Percentiles rank a stretch among this genome's conserved stretches.
phyloP scores from a whole-genome alignment of 37 sponge, comb jelly and placozoan species.

The Spongilla lacustris region DNA sequence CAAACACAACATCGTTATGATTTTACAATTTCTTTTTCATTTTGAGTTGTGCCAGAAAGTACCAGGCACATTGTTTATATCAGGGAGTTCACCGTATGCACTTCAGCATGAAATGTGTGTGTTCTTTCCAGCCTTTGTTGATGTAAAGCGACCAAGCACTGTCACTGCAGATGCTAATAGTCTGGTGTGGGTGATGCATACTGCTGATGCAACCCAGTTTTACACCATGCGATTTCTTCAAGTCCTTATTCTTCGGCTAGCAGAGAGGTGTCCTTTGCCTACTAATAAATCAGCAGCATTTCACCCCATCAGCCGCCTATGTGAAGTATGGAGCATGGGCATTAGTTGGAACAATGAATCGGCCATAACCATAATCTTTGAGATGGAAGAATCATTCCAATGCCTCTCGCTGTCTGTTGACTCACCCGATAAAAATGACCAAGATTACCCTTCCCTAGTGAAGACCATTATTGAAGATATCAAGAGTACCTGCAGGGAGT shows the following conservation, averaged over 20 bases:
- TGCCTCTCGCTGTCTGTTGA: too few species aligned
- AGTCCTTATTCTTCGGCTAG: conserved; percentile 26
- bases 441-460: too few species aligned
- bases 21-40: conserved; percentile 6
- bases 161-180: too few species aligned
- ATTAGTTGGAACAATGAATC: conserved; percentile 6
- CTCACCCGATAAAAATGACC: too few species aligned
- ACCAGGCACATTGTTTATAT: too few species aligned
- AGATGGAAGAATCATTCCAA: not conserved
- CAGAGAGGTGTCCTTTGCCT: conserved; percentile 11
- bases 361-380: conserved; percentile 14
- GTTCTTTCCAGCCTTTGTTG: conserved; percentile 27
- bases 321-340: conserved; percentile 33
- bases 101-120: not conserved
- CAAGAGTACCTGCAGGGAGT: too few species aligned
- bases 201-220: not conserved
- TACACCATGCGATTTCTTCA: conserved; percentile 38
- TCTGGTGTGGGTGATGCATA: too few species aligned
- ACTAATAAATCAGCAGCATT: not conserved
- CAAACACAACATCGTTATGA: conserved; percentile 5
- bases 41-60: conserved; percentile 39
- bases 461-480: too few species aligned
- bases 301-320: not conserved
- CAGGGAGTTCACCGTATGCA: too few species aligned
- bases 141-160: not conserved